Evolutionary conservation across 2,797 vertebrate species (phyloP).

Genomic region (Acridotheres tristis): DNA sequence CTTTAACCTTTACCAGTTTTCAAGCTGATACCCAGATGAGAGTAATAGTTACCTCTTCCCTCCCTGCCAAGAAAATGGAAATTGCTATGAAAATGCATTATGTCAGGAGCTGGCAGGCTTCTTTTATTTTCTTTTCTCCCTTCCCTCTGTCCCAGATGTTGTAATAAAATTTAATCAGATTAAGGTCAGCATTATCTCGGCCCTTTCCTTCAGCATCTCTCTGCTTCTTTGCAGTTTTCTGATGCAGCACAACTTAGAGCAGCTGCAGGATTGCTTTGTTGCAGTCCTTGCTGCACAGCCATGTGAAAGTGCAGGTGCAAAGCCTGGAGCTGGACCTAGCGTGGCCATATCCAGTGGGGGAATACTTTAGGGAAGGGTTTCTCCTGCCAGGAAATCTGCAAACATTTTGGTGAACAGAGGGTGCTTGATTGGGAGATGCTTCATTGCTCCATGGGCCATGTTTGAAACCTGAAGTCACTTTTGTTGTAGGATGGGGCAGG

Average conservation of each 20-base stretch:
- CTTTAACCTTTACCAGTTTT: not conserved
- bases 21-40: not conserved
- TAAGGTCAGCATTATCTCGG: not conserved
- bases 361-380: not conserved
- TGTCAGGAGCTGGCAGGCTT: not conserved
- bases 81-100: not conserved
- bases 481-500: not conserved
- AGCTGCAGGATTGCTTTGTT: not conserved
- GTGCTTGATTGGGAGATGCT: not conserved
- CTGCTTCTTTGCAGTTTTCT: not conserved
- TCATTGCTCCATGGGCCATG: accelerated
- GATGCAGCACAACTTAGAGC: not conserved
- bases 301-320: not conserved
- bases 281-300: not conserved
- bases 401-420: not conserved
- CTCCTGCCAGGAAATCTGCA: not conserved
- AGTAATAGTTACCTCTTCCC: not conserved
- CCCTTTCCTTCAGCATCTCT: not conserved
- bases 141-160: not conserved
- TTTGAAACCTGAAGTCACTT: not conserved
- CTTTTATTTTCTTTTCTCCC: not conserved
- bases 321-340: not conserved
- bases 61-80: not conserved
- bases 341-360: not conserved
- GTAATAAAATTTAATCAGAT: not conserved